These are phyloP conservation scores for Aricia artaxerxes DNA, from an alignment of 2,888 invertebrate species.

Conservation along the genomic window DNA sequence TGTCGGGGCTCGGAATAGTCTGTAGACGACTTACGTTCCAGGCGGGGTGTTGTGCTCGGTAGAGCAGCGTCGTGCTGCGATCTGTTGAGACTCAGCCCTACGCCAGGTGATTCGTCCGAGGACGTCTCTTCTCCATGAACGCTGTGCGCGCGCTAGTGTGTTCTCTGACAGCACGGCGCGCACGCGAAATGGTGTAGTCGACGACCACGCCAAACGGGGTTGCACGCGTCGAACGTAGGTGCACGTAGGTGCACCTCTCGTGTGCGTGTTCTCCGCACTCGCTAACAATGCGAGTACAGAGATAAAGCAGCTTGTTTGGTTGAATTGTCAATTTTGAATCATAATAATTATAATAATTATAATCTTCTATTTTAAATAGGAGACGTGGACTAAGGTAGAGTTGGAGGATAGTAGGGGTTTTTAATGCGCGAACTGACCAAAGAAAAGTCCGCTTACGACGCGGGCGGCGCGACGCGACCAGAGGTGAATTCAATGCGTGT, in stretches of 20 bases:
- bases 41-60: constrained; percentile 82
- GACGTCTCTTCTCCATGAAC: constrained; percentile 28
- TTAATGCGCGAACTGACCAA: not conserved
- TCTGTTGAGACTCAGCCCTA: constrained; percentile 73
- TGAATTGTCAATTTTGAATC: not conserved
- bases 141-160: not conserved
- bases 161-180: not conserved
- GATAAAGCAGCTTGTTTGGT: not conserved
- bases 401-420: not conserved
- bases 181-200: not conserved
- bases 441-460: no score
- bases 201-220: no score
- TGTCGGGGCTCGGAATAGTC: constrained; percentile 81
- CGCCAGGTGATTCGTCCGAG: constrained; percentile 48
- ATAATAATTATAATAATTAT: no score
- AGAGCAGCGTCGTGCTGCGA: constrained; percentile 75
- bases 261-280: no score
- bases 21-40: constrained; percentile 82
- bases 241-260: no score
- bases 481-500: no score
- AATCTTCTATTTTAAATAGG: no score
- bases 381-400: no score
- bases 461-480: no score
- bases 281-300: no score
- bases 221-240: no score